Evolutionary conservation across 2,888 invertebrate genomes (phyloP).

Genomic region (Ochropleura plecta): DNA sequence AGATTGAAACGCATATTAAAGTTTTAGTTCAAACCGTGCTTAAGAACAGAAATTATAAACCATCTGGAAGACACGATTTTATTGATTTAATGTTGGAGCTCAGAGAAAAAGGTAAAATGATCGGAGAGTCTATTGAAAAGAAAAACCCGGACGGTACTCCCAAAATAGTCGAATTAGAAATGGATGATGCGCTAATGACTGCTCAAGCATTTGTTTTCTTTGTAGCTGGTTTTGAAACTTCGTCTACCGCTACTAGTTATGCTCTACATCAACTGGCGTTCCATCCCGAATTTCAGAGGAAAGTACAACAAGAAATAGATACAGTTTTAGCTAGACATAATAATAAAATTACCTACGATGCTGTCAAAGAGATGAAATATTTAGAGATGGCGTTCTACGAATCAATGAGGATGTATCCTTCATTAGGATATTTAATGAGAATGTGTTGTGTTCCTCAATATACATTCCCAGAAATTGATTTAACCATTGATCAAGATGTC

Average conservation of each 20-base stretch:
- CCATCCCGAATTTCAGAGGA: constrained; percentile 84
- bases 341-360: constrained; percentile 82
- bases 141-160: constrained; percentile 79
- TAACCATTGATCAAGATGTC: constrained; percentile 81
- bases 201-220: constrained; percentile 87
- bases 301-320: constrained; percentile 85
- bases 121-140: constrained; percentile 81
- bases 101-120: constrained; percentile 80
- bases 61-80: constrained; percentile 84
- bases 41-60: constrained; percentile 78
- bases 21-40: constrained; percentile 78
- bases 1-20: constrained; percentile 77
- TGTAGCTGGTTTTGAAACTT: constrained; percentile 89
- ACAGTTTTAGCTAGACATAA: constrained; percentile 78
- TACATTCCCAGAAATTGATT: constrained; percentile 81
- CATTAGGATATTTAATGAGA: constrained; percentile 82
- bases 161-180: constrained; percentile 78
- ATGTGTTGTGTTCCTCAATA: constrained; percentile 81
- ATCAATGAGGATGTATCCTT: constrained; percentile 85
- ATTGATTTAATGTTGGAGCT: constrained; percentile 84
- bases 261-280: constrained; percentile 87
- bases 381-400: constrained; percentile 85
- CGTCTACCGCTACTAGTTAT: constrained; percentile 87
- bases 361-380: constrained; percentile 83
- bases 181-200: constrained; percentile 79